Evolutionary conservation across 2,113 vertebrate species (phyloP), one percentile per base, ranked within the genome.

Genomic region (Gambusia holbrooki): DNA sequence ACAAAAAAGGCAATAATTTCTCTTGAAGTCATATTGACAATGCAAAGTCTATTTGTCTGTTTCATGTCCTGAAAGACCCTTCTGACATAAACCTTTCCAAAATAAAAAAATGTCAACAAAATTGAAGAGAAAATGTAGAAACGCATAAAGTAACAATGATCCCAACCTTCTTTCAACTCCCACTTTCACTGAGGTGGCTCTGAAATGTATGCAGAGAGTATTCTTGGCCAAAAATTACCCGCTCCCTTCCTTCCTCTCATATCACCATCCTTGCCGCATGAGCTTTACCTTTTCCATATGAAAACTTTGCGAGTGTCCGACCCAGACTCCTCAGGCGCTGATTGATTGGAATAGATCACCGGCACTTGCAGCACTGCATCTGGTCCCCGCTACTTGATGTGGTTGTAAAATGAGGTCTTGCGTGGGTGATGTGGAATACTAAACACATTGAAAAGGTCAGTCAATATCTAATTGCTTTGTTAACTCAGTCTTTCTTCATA

Each of bases 381-480:
- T 48, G 74, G 62, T 76, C 73, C 69, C 2, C 2, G 19, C 76
- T 0, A 3, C 76, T 61, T 70, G 35, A 66, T 28, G 66, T 5
- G 27, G 51, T 76, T 67, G 33, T 82, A 74, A 83, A 86, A 87
- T 81, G 45, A 86, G 81, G 69, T 78, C 69, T 40, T 40, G 64
- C 77, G 74, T 62, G 88, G 80, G 70, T 42, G 76, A 82, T 75
- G 40, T 77, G 30, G 90, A 90, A 89, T 87, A 86, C 87, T 81
- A 85, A 91, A 90, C 76, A 74, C 80, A 66, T 28, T 8, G 66
- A 82, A 89, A 89, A 88, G 89, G 87, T 93, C 88, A 88, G 87
- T 85, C 86, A 90, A 87, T 88, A 90, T 84, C 87, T 88, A 92
- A 92, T 91, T 89, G 87, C 89, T 91, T 86, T 89, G 88, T 92